A percentile compares a stretch with the other conserved stretches of the same genome.
These are phyloP conservation scores for Episyrphus balteatus DNA, from an alignment of 1,140 invertebrate species.

Conservation along the genomic window DNA sequence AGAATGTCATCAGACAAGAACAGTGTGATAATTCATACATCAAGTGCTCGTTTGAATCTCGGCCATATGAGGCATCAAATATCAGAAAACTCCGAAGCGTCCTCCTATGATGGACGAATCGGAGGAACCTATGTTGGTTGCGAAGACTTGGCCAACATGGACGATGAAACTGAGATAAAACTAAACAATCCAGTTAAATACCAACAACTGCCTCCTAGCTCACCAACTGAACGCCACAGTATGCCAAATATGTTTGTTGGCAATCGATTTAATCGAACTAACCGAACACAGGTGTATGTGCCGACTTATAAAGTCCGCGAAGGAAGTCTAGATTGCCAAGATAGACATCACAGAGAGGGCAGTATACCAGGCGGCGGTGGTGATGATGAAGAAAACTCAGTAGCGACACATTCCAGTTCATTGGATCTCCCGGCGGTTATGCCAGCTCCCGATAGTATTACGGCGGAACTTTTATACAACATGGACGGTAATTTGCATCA, in stretches of 20 bases:
- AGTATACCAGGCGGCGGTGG: neutral
- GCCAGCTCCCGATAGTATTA: slow-evolving; percentile 38
- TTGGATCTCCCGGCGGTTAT: slow-evolving; percentile 39
- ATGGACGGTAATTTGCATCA: slow-evolving; percentile 11
- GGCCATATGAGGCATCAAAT: slow-evolving; percentile 16
- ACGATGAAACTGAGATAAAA: slow-evolving; percentile 36
- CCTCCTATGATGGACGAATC: slow-evolving; percentile 42
- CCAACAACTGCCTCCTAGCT: slow-evolving; percentile 2
- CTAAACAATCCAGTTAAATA: slow-evolving; percentile 2
- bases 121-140: slow-evolving; percentile 45
- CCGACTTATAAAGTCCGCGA: slow-evolving; percentile 14
- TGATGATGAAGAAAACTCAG: slow-evolving; percentile 7
- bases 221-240: slow-evolving; percentile 31
- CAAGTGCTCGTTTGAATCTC: slow-evolving; percentile 38
- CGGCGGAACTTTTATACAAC: slow-evolving; percentile 42
- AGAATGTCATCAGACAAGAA: slow-evolving; percentile 24
- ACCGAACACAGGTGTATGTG: slow-evolving; percentile 43
- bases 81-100: slow-evolving; percentile 47
- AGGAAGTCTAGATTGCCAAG: no score
- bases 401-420: slow-evolving; percentile 41
- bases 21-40: slow-evolving; percentile 36
- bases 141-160: slow-evolving; percentile 51
- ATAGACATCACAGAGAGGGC: neutral
- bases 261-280: slow-evolving; percentile 43
- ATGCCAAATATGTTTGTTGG: slow-evolving; percentile 44